Percentiles rank a stretch among this genome's conserved stretches.
These are phyloP conservation scores for Lamproptera curius DNA, from an alignment of 2,888 invertebrate species.

Conservation along the genomic window DNA sequence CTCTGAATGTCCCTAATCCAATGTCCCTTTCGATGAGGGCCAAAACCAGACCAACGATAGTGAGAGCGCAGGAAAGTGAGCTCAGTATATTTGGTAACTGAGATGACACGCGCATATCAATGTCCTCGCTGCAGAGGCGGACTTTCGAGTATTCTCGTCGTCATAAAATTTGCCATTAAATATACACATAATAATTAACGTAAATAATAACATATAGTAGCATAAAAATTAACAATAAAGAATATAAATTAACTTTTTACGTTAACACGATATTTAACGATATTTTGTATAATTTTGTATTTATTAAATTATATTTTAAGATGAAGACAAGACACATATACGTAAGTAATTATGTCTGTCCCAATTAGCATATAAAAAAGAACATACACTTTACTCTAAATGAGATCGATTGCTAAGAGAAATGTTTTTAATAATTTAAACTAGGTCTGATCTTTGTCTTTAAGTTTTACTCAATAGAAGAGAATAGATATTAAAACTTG, in stretches of 20 bases:
- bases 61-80: constrained; percentile 71
- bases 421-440: neutral
- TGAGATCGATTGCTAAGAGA: neutral
- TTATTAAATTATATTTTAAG: no score
- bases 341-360: no score
- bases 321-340: no score
- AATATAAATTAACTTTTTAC: no score
- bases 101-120: constrained; percentile 37
- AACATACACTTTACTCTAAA: neutral
- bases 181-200: neutral
- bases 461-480: neutral
- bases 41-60: constrained; percentile 30
- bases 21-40: no score
- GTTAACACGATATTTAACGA: no score
- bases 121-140: constrained; percentile 39
- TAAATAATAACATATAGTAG: no score
- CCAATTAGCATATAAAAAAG: neutral
- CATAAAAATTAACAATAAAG: no score
- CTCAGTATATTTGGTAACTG: constrained; percentile 61
- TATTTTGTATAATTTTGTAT: no score
- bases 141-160: constrained; percentile 24
- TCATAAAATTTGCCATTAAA: neutral
- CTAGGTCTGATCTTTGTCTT: neutral
- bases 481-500: no score
- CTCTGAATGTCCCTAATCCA: no score